These are phyloP conservation scores for Cydia strobilella DNA, from an alignment of 1,140 invertebrate genomes.

Conservation along the genomic window DNA sequence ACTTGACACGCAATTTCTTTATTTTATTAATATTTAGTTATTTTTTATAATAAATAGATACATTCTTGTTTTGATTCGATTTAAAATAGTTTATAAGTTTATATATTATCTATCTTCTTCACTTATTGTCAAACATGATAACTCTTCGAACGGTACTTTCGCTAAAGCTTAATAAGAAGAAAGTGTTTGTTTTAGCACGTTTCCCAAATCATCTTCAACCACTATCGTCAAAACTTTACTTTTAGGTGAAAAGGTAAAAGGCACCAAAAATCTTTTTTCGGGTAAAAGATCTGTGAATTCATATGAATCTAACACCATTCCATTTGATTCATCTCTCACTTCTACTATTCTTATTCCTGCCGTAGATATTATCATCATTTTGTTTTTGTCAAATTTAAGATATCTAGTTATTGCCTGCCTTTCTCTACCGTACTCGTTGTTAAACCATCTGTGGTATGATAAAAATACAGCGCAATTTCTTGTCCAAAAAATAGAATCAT, in stretches of 20 bases:
- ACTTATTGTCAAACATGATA: conserved; percentile 53
- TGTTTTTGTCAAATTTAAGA: conserved; percentile 79
- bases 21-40: not conserved
- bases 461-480: conserved; percentile 85
- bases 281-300: conserved; percentile 81
- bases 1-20: conserved; percentile 4
- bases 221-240: conserved; percentile 77
- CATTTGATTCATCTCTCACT: conserved; percentile 82
- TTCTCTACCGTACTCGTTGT: conserved; percentile 77
- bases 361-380: conserved; percentile 83
- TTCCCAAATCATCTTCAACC: conserved; percentile 81
- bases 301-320: conserved; percentile 84
- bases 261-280: conserved; percentile 81
- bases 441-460: conserved; percentile 83
- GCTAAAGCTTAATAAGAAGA: conserved; percentile 64
- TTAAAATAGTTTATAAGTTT: conserved; percentile 23
- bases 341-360: conserved; percentile 86
- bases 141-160: conserved; percentile 38
- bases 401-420: conserved; percentile 80
- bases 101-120: conserved; percentile 37
- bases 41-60: conserved; percentile 23
- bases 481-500: conserved; percentile 83
- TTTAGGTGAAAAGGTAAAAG: conserved; percentile 75
- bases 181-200: conserved; percentile 81
- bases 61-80: conserved; percentile 24